Evolutionary conservation across 2,888 invertebrate genomes (phyloP).

Genomic region (Drosophila parthenogenetica): DNA sequence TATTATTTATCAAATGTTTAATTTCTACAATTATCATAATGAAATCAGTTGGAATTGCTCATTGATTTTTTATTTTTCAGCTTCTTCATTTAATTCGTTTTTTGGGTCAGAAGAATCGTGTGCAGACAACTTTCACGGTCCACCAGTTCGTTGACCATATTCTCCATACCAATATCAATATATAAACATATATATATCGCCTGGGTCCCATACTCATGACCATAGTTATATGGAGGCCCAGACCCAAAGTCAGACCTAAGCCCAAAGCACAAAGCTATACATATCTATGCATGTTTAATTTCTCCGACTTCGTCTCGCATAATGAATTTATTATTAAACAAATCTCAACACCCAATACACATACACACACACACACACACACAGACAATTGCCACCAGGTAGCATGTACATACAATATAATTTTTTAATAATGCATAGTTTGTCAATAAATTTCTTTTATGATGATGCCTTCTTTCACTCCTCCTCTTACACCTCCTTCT

Average conservation of each 20-base stretch:
- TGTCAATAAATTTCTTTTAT: conserved; percentile 81
- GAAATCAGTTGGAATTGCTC: conserved; percentile 39
- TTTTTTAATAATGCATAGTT: conserved; percentile 82
- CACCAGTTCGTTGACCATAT: conserved; percentile 77
- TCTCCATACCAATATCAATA: conserved; percentile 50
- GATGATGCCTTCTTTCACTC: conserved; percentile 28
- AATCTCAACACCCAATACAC: conserved; percentile 64
- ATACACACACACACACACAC: conserved; percentile 7
- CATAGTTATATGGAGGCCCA: conserved; percentile 1
- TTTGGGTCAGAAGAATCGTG: conserved; percentile 79
- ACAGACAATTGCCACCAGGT: conserved; percentile 17
- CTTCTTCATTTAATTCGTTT: conserved; percentile 22
- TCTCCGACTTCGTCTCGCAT: conserved; percentile 67
- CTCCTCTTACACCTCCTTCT: neutral
- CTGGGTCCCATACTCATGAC: conserved; percentile 32
- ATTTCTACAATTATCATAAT: conserved; percentile 67
- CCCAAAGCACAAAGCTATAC: conserved; percentile 28
- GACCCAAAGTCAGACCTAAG: conserved; percentile 20
- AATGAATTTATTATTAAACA: conserved; percentile 79
- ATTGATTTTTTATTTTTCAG: conserved; percentile 12
- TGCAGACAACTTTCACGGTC: conserved; percentile 72
- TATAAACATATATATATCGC: conserved; percentile 47
- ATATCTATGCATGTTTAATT: conserved; percentile 76
- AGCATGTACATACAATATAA: conserved; percentile 76
- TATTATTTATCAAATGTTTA: conserved; percentile 29